Evolutionary conservation across 2,797 vertebrate species (phyloP).

Genomic region (Malacoctenus gilli): DNA sequence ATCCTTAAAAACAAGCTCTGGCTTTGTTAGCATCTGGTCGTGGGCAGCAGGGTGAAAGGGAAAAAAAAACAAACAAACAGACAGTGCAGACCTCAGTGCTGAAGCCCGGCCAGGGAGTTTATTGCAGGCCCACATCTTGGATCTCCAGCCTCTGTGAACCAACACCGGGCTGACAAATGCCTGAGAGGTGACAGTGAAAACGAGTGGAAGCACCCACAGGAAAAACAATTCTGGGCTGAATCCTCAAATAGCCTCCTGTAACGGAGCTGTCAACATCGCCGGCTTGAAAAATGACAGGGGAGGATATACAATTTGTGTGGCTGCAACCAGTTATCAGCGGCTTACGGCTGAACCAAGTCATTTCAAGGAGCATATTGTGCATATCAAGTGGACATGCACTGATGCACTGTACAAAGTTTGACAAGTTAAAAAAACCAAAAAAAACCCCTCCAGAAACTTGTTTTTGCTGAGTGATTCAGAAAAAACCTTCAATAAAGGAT

Average conservation of each 20-base stretch:
- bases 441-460: too few species aligned
- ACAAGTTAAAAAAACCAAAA: too few species aligned
- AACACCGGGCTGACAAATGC: slow-evolving; percentile 65
- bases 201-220: slow-evolving; percentile 53
- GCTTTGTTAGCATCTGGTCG: slow-evolving; percentile 15
- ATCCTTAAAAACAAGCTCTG: slow-evolving; percentile 24
- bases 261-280: slow-evolving; percentile 57
- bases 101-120: slow-evolving; percentile 44
- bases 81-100: slow-evolving; percentile 9
- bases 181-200: slow-evolving; percentile 59
- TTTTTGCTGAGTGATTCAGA: too few species aligned
- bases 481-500: too few species aligned
- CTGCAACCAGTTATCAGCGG: slow-evolving; percentile 38
- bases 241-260: slow-evolving; percentile 62
- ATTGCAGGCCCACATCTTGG: slow-evolving; percentile 38
- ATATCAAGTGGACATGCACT: slow-evolving; percentile 5
- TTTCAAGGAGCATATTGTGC: slow-evolving; percentile 37
- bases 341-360: slow-evolving; percentile 16
- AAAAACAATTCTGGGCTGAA: slow-evolving; percentile 63
- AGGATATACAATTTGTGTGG: slow-evolving; percentile 21
- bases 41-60: slow-evolving; percentile 19
- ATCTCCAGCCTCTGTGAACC: slow-evolving; percentile 51
- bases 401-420: too few species aligned
- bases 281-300: slow-evolving; percentile 52
- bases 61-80: slow-evolving; percentile 5